Percentiles rank a stretch among this genome's conserved stretches.
These are phyloP conservation scores for Drosophila macrothrix DNA, from an alignment of 2,888 invertebrate species.

Conservation along the genomic window DNA sequence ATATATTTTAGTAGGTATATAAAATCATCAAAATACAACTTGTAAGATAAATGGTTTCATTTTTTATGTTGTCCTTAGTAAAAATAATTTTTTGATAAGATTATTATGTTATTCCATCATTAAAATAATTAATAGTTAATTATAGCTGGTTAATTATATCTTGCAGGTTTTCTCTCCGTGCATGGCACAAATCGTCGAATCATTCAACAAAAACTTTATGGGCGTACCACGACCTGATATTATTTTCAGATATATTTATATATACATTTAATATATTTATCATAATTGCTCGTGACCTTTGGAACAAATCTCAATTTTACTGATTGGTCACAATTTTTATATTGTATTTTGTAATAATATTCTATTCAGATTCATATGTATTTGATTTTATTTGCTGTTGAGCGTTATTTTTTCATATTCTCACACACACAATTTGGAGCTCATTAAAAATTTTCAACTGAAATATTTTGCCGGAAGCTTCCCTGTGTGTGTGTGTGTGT, in stretches of 20 bases:
- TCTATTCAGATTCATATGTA: constrained; percentile 17
- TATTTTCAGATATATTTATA: neutral
- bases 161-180: neutral
- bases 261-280: neutral
- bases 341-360: constrained; percentile 42
- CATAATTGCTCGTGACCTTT: neutral
- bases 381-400: constrained; percentile 36
- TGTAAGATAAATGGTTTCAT: neutral
- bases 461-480: constrained; percentile 77
- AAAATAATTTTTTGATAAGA: neutral
- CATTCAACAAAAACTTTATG: neutral
- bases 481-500: constrained; percentile 19
- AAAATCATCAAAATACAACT: neutral
- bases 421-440: constrained; percentile 65
- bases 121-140: neutral
- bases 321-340: constrained; percentile 23
- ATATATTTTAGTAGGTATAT: neutral
- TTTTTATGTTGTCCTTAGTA: neutral
- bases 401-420: constrained; percentile 35
- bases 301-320: constrained; percentile 15
- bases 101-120: neutral
- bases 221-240: neutral
- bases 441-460: constrained; percentile 81
- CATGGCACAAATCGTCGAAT: neutral
- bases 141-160: neutral